Conservation (phyloP, 2,888 invertebrate genomes). For the Protula sp. region DNA sequence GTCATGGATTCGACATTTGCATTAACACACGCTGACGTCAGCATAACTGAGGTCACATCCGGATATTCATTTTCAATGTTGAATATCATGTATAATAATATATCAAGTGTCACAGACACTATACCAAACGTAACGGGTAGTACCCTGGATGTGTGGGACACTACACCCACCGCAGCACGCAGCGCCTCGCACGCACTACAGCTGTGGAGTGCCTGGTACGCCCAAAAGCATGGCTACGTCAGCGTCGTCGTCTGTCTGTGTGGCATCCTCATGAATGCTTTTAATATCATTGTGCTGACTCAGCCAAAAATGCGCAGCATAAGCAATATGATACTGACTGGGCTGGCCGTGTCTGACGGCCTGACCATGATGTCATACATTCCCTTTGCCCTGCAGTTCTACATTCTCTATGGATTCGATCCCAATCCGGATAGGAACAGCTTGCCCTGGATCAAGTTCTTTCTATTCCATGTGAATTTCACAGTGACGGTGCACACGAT, state of each 20-base stretch:
- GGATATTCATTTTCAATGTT: too few species aligned
- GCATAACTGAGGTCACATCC: too few species aligned
- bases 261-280: constrained; percentile 82
- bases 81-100: too few species aligned
- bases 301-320: constrained; percentile 85
- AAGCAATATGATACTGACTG: constrained; percentile 83
- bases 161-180: too few species aligned
- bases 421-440: constrained; percentile 36
- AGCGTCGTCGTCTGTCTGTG: constrained; percentile 82
- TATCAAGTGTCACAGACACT: too few species aligned
- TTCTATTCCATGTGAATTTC: constrained; percentile 76
- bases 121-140: too few species aligned
- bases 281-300: constrained; percentile 81
- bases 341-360: constrained; percentile 81
- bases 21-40: too few species aligned
- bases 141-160: too few species aligned
- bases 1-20: too few species aligned
- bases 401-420: constrained; percentile 23
- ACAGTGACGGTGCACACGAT: constrained; percentile 83
- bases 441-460: constrained; percentile 51
- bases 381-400: constrained; percentile 72
- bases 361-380: constrained; percentile 83
- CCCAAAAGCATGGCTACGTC: constrained; percentile 72
- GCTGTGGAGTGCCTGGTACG: constrained; percentile 33
- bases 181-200: too few species aligned